Evolutionary conservation across 2,888 invertebrate genomes (phyloP).

Genomic region (Clusia tigrina): DNA sequence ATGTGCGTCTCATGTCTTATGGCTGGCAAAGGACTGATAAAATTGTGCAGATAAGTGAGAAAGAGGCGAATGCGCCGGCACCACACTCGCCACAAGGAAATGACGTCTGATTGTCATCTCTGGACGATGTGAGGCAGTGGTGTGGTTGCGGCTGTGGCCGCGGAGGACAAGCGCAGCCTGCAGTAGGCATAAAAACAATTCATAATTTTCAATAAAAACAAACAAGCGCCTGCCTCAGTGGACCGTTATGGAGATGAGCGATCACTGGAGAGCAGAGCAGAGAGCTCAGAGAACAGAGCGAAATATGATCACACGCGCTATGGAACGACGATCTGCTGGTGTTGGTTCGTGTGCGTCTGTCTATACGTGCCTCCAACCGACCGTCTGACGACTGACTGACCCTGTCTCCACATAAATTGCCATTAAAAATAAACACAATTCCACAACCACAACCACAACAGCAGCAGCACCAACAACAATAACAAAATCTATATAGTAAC

Average conservation of each 20-base stretch:
- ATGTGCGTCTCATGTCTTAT: not conserved
- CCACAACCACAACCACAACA: no score
- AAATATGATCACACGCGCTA: no score
- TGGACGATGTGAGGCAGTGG: no score
- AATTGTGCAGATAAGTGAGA: not conserved
- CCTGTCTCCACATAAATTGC: slow-evolving; percentile 6
- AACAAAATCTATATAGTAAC: no score
- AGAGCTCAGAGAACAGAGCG: no score
- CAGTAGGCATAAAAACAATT: not conserved
- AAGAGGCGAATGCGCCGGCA: not conserved
- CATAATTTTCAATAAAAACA: slow-evolving; percentile 6
- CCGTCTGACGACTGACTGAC: not conserved
- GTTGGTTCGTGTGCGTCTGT: not conserved
- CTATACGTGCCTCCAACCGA: not conserved
- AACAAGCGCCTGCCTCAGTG: not conserved
- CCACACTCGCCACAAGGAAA: not conserved
- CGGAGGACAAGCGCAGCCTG: no score
- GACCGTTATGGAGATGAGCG: not conserved
- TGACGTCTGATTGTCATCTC: slow-evolving; percentile 8
- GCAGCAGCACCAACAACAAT: no score
- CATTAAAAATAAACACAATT: slow-evolving; percentile 3
- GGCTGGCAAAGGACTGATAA: not conserved
- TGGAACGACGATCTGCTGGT: no score
- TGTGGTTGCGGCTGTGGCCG: no score
- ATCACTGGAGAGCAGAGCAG: no score